These are phyloP conservation scores for Pycnomerus fuliginosus DNA, from an alignment of 2,888 invertebrate species.

Conservation along the genomic window DNA sequence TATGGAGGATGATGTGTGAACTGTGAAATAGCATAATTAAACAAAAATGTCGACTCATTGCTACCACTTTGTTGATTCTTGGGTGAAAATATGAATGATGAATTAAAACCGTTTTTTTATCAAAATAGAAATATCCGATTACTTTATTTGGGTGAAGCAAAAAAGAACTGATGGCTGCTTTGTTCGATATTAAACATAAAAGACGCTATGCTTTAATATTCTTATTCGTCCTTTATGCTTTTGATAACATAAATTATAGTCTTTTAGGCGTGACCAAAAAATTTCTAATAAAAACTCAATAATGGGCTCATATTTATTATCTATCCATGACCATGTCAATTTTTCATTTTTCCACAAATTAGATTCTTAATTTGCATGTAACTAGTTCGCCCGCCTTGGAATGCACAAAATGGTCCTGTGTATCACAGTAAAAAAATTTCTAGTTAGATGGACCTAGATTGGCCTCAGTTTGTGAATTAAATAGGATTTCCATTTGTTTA, in stretches of 20 bases:
- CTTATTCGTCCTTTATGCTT: constrained; percentile 16
- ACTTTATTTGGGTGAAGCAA: constrained; percentile 15
- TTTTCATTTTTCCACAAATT: no score
- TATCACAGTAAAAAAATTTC: no score
- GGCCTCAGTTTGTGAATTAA: no score
- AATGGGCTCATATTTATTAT: constrained; percentile 5
- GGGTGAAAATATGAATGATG: constrained; percentile 44
- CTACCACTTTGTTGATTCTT: constrained; percentile 36
- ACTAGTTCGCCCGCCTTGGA: no score
- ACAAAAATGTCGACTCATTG: constrained; percentile 38
- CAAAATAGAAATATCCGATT: constrained; percentile 24
- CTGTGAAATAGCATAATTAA: constrained; percentile 47
- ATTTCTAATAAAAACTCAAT: constrained; percentile 17
- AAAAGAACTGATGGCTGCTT: constrained; percentile 27
- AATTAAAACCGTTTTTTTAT: constrained; percentile 36
- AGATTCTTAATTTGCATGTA: no score
- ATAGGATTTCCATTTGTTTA: no score
- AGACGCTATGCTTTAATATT: constrained; percentile 20
- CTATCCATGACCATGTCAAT: no score
- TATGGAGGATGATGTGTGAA: constrained; percentile 36
- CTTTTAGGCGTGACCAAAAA: constrained; percentile 6
- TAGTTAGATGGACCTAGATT: no score
- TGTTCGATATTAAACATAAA: constrained; percentile 27
- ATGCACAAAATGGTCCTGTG: no score
- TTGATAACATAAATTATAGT: constrained; percentile 15